A percentile compares a stretch with the other conserved stretches of the same genome.
Conservation (phyloP, 2,113 vertebrate genomes). For the Sturnira hondurensis region DNA sequence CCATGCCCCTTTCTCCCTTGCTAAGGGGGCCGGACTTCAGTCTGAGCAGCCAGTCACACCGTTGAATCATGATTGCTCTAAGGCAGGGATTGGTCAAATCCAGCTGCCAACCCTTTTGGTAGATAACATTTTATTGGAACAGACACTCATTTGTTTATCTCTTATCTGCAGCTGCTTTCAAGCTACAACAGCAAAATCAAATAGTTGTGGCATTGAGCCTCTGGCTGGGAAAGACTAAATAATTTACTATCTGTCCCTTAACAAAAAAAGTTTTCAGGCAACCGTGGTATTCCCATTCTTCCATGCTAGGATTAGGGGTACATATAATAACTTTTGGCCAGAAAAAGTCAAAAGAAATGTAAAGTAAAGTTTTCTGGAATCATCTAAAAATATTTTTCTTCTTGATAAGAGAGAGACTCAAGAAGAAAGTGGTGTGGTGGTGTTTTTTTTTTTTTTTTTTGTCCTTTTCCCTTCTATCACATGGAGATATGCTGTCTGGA, state of each 20-base stretch:
- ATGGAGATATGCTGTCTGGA: not conserved
- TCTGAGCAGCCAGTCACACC: too few relatives aligned
- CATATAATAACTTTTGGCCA: not conserved
- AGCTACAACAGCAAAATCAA: not conserved
- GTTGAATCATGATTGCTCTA: not conserved
- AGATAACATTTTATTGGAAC: slow-evolving; percentile 3
- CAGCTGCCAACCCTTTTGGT: not conserved
- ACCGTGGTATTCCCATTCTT: not conserved
- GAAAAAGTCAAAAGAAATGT: not conserved
- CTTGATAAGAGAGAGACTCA: not conserved
- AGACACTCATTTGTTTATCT: not conserved
- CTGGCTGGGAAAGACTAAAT: not conserved
- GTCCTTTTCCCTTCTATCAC: not conserved
- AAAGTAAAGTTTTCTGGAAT: not conserved
- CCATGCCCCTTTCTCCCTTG: not conserved
- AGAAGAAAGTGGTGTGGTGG: not conserved
- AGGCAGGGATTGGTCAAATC: not conserved
- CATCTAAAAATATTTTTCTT: not conserved
- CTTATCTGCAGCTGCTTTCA: not conserved
- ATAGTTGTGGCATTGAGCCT: not conserved
- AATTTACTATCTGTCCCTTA: not conserved
- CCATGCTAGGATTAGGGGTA: not conserved
- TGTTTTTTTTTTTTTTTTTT: too few relatives aligned
- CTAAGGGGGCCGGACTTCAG: not conserved
- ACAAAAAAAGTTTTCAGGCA: not conserved